Conservation (phyloP, 2,797 vertebrate species). For the Hypotaenidia philippensis region DNA sequence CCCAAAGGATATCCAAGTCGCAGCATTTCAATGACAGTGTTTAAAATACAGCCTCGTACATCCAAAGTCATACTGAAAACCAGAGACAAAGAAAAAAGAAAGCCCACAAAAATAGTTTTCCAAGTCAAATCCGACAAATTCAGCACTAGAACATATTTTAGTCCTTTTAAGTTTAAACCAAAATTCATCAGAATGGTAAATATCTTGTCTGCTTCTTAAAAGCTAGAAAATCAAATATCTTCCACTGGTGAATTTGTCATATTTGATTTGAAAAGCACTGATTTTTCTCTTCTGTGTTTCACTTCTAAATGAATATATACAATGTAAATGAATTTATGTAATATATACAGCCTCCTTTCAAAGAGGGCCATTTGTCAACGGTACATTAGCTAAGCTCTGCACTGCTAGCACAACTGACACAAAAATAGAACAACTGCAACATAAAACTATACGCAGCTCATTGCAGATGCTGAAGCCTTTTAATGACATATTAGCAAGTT, state of each 20-base stretch:
- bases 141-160: conserved; percentile 47
- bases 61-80: conserved; percentile 9
- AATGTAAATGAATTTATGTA: conserved; percentile 69
- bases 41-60: neutral
- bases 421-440: conserved; percentile 64
- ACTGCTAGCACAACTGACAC: conserved; percentile 38
- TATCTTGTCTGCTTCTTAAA: conserved; percentile 47
- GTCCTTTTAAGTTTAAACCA: conserved; percentile 48
- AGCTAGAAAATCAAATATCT: conserved; percentile 55
- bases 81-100: neutral
- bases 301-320: conserved; percentile 64
- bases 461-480: conserved; percentile 13
- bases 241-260: conserved; percentile 54
- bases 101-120: neutral
- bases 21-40: neutral
- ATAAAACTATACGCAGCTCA: conserved; percentile 18
- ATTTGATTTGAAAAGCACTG: conserved; percentile 63
- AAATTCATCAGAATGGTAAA: conserved; percentile 49
- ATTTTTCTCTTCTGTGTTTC: conserved; percentile 62
- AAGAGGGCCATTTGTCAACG: conserved; percentile 51
- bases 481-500: neutral
- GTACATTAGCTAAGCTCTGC: conserved; percentile 52
- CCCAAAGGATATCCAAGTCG: neutral
- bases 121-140: conserved; percentile 49
- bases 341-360: conserved; percentile 49